These are phyloP conservation scores for Tautogolabrus adspersus DNA, from an alignment of 2,113 vertebrate genomes.

Conservation along the genomic window DNA sequence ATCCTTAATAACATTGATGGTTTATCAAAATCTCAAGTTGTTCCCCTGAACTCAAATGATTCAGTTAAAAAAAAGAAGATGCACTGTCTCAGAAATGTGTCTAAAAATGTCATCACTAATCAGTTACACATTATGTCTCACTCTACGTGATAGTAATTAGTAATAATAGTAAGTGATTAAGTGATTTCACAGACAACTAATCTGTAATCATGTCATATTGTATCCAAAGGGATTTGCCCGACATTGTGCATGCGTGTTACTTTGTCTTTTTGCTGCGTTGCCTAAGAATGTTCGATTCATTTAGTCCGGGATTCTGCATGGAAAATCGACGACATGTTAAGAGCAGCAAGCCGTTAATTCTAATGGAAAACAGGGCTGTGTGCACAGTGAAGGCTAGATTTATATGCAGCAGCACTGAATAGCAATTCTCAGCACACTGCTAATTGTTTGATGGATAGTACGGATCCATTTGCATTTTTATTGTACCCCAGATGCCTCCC, in stretches of 20 bases:
- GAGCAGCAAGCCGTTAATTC: conserved; percentile 57
- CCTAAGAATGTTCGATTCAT: conserved; percentile 5
- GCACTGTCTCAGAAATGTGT: conserved; percentile 19
- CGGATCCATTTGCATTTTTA: conserved; percentile 80
- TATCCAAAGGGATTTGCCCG: conserved; percentile 33
- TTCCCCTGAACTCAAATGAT: not conserved
- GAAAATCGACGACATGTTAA: conserved; percentile 50
- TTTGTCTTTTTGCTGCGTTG: conserved; percentile 6
- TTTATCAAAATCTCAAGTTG: not conserved
- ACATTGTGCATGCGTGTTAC: conserved; percentile 5
- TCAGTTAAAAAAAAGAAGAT: not conserved
- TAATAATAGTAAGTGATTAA: conserved; percentile 47
- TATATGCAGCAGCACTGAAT: conserved; percentile 69
- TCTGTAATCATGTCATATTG: conserved; percentile 52
- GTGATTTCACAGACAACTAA: conserved; percentile 65
- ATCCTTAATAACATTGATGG: not conserved
- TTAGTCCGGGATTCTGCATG: conserved; percentile 30
- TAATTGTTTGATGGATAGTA: conserved; percentile 83
- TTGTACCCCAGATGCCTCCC: conserved; percentile 68
- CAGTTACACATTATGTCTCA: conserved; percentile 39
- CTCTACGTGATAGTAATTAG: conserved; percentile 41
- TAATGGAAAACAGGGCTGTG: conserved; percentile 57
- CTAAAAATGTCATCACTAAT: conserved; percentile 56
- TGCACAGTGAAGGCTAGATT: conserved; percentile 52
- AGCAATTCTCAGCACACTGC: conserved; percentile 75